Evolutionary conservation across 2,888 invertebrate genomes (phyloP).

Genomic region (Gnatocerus cornutus): DNA sequence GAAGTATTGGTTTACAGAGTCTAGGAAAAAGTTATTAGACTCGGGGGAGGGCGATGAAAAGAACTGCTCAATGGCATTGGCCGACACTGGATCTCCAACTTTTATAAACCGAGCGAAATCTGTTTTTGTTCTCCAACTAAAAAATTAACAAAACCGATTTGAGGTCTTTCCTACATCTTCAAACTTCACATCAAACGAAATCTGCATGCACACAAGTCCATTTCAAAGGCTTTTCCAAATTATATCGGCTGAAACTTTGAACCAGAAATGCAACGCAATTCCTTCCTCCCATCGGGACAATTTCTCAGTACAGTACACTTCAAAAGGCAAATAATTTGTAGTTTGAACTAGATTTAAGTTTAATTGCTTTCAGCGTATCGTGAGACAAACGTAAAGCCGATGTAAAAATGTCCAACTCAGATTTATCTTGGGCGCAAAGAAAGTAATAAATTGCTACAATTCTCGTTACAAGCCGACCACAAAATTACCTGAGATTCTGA

Average conservation of each 20-base stretch:
- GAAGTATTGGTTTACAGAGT: not conserved
- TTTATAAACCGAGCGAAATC: too few species aligned
- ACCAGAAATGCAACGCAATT: slow-evolving; percentile 20
- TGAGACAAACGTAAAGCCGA: not conserved
- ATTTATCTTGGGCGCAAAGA: too few species aligned
- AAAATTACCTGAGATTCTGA: too few species aligned
- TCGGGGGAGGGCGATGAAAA: too few species aligned
- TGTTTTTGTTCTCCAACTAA: too few species aligned
- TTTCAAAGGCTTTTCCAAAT: slow-evolving; percentile 17
- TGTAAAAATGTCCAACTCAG: not conserved
- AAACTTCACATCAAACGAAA: too few species aligned
- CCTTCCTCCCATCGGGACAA: slow-evolving; percentile 19
- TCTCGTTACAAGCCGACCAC: too few species aligned
- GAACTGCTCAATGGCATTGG: too few species aligned
- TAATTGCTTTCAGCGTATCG: slow-evolving; percentile 16
- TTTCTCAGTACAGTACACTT: slow-evolving; percentile 30
- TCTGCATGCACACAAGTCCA: not conserved
- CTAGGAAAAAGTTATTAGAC: not conserved
- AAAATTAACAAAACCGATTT: too few species aligned
- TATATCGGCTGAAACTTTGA: slow-evolving; percentile 12
- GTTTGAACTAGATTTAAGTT: slow-evolving; percentile 9
- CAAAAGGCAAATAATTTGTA: slow-evolving; percentile 28
- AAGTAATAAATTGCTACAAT: too few species aligned
- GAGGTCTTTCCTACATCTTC: too few species aligned
- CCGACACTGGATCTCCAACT: too few species aligned